Conservation (phyloP, 2,797 vertebrate genomes). For the Artibeus lituratus region DNA sequence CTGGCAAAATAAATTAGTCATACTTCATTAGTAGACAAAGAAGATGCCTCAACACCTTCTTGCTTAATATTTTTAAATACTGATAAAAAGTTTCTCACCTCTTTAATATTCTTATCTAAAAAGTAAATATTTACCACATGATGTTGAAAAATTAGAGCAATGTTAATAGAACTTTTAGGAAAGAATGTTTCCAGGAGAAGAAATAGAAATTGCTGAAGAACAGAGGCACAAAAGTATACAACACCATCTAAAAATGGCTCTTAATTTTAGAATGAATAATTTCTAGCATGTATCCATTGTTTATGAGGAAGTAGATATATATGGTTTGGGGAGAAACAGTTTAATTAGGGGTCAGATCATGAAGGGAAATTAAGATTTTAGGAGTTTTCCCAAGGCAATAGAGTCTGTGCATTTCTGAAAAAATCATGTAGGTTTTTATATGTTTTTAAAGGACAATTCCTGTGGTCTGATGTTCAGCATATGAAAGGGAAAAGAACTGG, state of each 20-base stretch:
- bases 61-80: background rate
- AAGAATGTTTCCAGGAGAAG: background rate
- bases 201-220: background rate
- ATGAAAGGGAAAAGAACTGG: background rate
- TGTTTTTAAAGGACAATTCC: background rate
- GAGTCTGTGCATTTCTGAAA: background rate
- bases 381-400: background rate
- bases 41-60: background rate
- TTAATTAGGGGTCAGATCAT: background rate
- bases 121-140: background rate
- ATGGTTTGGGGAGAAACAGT: background rate
- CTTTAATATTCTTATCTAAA: background rate
- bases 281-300: background rate
- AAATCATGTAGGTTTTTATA: background rate
- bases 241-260: background rate
- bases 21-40: background rate
- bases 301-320: background rate
- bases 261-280: background rate
- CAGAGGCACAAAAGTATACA: background rate
- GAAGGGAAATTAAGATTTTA: background rate
- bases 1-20: background rate
- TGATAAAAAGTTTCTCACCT: background rate
- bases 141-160: background rate
- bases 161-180: background rate
- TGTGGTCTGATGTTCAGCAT: background rate